Base-by-base conservation (phyloP, 2,888 invertebrate genomes). In the Tanytarsus gracilentus region DNA sequence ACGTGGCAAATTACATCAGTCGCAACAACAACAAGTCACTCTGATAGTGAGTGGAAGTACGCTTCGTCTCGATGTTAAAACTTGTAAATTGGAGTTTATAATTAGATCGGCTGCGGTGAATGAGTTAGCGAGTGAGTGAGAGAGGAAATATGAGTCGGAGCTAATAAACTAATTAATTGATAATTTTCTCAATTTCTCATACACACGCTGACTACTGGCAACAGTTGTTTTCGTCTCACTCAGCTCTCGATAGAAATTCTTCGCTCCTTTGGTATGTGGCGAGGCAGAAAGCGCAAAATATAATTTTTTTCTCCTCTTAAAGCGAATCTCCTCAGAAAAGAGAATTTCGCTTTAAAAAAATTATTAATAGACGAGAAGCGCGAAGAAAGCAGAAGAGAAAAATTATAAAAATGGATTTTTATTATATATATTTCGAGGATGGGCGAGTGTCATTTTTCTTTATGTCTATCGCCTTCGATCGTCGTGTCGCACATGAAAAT, bases 91-190 rank as follows among this genome's bases (percentile, higher is more conserved):
- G 40, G 9, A 40, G 33, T 39, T 55, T 55, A 55, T 55, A 55
- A 55, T 55, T 39, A 55, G 55, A 55, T 26, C 7, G n/a, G 36
- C 36, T 36, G 23, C n/a, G 14, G 23, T 21, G 29, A 51, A 25
- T 16, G 25, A 11, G n/a, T 23, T 14, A 30, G 30, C n/a, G 50
- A 11, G 16, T 14, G 39, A 36, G 25, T 6, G 25, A 55, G n/a
- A 39, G n/a, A 23, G 55, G 55, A 55, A 55, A 55, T 55, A 55
- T 40, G 40, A 55, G 55, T 55, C 55, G 55, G 40, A 55, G 55
- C 55, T 55, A 55, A 55, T 55, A 55, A 55, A 55, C 40, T 55
- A 55, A 55, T 55, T 55, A 55, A 55, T 55, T 55, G 40, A 40
- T 55, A 55, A 55, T 55, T 55, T 55, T 55, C 40, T 40, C 40